Evolutionary conservation across 2,113 vertebrate species (phyloP).

Genomic region (Clarias batrachus): DNA sequence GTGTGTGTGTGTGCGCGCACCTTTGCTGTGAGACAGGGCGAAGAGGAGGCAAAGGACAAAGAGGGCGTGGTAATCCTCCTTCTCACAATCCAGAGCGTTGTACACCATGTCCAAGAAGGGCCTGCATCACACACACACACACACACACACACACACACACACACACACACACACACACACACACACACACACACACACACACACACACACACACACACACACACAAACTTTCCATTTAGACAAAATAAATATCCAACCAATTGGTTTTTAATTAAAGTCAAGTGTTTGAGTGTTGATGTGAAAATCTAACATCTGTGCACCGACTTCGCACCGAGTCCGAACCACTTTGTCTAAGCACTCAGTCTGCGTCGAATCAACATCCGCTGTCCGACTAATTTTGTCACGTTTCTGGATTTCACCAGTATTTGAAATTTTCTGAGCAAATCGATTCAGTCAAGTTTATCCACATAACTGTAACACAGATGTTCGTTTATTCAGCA

Average conservation of each 20-base stretch:
- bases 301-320: background rate
- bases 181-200: background rate
- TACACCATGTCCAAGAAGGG: constrained; percentile 97
- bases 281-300: background rate
- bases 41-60: constrained; percentile 97
- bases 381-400: too few relatives aligned
- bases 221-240: background rate
- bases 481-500: too few relatives aligned
- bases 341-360: background rate
- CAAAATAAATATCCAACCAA: background rate
- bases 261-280: background rate
- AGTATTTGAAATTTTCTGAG: too few relatives aligned
- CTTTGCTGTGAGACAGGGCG: constrained; percentile 95
- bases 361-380: too few relatives aligned
- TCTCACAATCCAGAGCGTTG: constrained; percentile 84
- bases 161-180: constrained; percentile 5
- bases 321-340: background rate
- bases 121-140: constrained; percentile 62
- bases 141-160: constrained; percentile 20
- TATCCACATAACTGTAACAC: too few relatives aligned
- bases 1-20: constrained; percentile 58
- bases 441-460: too few relatives aligned
- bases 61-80: constrained; percentile 91
- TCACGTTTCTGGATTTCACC: too few relatives aligned
- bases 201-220: background rate